Evolutionary conservation across 23 tunicate genomes (phyloP), one percentile per base, ranked within the genome.

Genomic region (Clavelina lepadiformis): DNA sequence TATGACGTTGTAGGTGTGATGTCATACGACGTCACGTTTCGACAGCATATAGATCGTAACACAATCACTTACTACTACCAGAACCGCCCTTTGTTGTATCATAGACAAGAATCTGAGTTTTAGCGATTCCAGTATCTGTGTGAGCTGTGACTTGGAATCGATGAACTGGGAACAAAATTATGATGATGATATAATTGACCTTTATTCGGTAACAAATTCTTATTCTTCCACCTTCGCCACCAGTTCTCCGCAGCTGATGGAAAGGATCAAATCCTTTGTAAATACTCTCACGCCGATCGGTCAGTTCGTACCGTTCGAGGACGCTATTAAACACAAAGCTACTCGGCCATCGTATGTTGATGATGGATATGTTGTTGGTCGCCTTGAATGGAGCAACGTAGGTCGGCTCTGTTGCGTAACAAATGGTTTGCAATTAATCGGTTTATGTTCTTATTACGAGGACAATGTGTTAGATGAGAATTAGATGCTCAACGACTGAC

Each of bases 261-360:
- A 8, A 33, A 22, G 69, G 24, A 2, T 72, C 44, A 34, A 72
- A 25, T 27, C 95, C 95, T 31, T 37, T 46, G 45, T 78, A 78
- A 6, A 89, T 41, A 15, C 37, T 51, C 4, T 54, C 67, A 8
- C 74, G 65, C 6, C 63, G 50, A 36, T 89, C 97, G 11, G 58
- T 22, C 38, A 89, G 63, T 56, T 89, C 89, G 37, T 67, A 89
- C 11, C 70, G 75, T 41, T 44, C 35, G 38, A 89, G 65, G 5
- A 54, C 76, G 57, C 97, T 70, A 79, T 89, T 89, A 30, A 89
- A 70, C 23, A 32, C 34, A 45, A 89, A 89, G 15, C 76, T 38
- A 26, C 27, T 51, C 22, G 58, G 50, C 97, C 97, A 89, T 3
- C 61, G 38, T 34, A 89, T 34, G 23, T 56, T 56, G 36, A 89